Evolutionary conservation across 2,888 invertebrate genomes (phyloP), one percentile per base, ranked within the genome.

Genomic region (Atherix ibis): DNA sequence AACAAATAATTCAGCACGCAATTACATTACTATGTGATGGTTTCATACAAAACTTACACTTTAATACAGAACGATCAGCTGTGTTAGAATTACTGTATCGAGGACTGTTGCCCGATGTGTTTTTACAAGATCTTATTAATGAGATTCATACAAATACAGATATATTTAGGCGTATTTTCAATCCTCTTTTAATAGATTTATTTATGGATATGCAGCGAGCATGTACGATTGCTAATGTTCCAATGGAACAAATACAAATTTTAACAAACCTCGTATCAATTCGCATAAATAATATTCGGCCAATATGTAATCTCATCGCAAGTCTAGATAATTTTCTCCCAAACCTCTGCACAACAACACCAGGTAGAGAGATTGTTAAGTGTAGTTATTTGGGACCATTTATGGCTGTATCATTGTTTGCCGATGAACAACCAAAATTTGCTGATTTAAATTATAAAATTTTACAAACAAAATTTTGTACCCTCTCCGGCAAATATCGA

Each of bases 371-470:
- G 62, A 68, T 94, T 37, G 77, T 84, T 0, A 70, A 78, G 33
- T 75, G 81, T 30, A 83, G 88, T 36, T 88, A 76, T 53, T 69
- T 98, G 5, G 94, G 92, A 12, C 88, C 94, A 0, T 94, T 97
- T 62, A 69, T 97, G 43, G 76, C 79, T 8, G 75, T 94, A 1
- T 92, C 94, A 0, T 72, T 92, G 2, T 89, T 94, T 58, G 88
- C 85, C 24, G 94, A 95, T 53, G 94, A 94, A 56, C 84, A 87
- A 55, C 83, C 82, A 0, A 76, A 82, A 44, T 74, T 89, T n/a
- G 85, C 84, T 0, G 84, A 87, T 47, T 78, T 71, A 41, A 75
- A 71, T 49, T 52, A 53, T 10, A 52, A 52, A 34, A 48, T 48
- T 27, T 54, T 50, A 31, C 24, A 22, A n/a, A n/a, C 30, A 2